Evolutionary conservation across 2,113 vertebrate species (phyloP).

Genomic region (Edolisoma coerulescens): DNA sequence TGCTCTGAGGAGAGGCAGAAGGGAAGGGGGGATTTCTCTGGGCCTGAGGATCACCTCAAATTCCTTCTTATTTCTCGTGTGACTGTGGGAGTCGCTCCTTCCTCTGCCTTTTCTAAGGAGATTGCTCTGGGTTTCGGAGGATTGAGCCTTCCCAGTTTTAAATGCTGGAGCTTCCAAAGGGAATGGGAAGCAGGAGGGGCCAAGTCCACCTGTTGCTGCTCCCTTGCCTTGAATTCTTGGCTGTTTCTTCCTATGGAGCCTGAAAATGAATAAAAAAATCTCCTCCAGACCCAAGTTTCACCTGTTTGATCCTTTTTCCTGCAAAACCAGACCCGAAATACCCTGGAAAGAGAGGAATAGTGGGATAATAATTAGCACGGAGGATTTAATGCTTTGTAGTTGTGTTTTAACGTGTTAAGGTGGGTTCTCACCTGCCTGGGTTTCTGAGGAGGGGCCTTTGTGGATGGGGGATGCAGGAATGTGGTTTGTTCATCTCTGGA

Average conservation of each 20-base stretch:
- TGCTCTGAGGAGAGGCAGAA: neutral
- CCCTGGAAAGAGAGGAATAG: too few relatives aligned
- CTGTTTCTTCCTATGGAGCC: neutral
- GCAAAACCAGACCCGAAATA: neutral
- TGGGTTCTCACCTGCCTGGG: neutral
- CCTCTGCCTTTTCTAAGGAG: neutral
- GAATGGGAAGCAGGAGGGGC: neutral
- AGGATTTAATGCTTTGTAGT: neutral
- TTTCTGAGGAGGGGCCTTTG: neutral
- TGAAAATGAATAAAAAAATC: neutral
- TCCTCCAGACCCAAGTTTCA: neutral
- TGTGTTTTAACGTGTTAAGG: neutral
- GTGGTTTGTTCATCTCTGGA: neutral
- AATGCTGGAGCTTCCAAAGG: neutral
- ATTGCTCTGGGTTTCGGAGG: neutral
- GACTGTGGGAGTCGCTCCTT: neutral
- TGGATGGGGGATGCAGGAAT: neutral
- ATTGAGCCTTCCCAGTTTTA: neutral
- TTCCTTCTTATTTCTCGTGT: neutral
- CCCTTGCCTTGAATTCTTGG: neutral
- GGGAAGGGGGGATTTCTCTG: neutral
- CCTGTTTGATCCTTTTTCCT: neutral
- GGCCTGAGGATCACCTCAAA: neutral
- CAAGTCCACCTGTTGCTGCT: neutral
- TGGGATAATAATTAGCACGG: neutral